A percentile compares a stretch with the other conserved stretches of the same genome.
phyloP scores from a whole-genome alignment of 2,888 invertebrate genomes.

The Drosophila austrosaltans region DNA sequence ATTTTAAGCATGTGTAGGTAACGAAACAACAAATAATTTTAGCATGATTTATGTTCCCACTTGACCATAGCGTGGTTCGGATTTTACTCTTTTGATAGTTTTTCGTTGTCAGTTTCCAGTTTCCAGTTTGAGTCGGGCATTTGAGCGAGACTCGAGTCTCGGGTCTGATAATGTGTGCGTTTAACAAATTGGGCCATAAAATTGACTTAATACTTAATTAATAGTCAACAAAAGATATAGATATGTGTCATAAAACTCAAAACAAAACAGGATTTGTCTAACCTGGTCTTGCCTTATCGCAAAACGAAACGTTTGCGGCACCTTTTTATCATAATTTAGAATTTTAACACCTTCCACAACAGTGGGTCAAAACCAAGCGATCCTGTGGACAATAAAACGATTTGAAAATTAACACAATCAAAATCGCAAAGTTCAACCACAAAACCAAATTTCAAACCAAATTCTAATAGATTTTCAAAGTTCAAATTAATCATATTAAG shows the following conservation, averaged over 20 bases:
- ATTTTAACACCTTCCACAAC: slow-evolving; percentile 6
- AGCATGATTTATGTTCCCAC: slow-evolving; percentile 72
- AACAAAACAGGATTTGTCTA: slow-evolving; percentile 53
- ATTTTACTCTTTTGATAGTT: slow-evolving; percentile 29
- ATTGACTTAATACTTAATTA: slow-evolving; percentile 56
- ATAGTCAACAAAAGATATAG: slow-evolving; percentile 20
- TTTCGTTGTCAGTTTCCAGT: slow-evolving; percentile 45
- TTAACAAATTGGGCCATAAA: slow-evolving; percentile 69
- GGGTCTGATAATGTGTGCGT: slow-evolving; percentile 56
- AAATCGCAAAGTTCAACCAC: neutral
- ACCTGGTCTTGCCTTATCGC: slow-evolving; percentile 16
- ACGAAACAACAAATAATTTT: slow-evolving; percentile 47
- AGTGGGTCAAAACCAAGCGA: neutral
- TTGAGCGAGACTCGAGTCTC: slow-evolving; percentile 20
- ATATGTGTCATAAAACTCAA: slow-evolving; percentile 28
- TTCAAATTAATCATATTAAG: too few relatives aligned
- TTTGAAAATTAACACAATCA: neutral
- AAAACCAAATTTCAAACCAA: too few relatives aligned
- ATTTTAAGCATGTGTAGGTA: slow-evolving; percentile 39
- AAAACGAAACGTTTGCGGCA: slow-evolving; percentile 47
- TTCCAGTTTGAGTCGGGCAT: slow-evolving; percentile 21
- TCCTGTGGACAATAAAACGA: too few relatives aligned
- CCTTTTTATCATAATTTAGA: slow-evolving; percentile 28
- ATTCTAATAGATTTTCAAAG: too few relatives aligned
- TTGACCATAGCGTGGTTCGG: slow-evolving; percentile 37